Evolutionary conservation across 2,888 invertebrate species (phyloP), one percentile per base, ranked within the genome.

Genomic region (Carabus problematicus): DNA sequence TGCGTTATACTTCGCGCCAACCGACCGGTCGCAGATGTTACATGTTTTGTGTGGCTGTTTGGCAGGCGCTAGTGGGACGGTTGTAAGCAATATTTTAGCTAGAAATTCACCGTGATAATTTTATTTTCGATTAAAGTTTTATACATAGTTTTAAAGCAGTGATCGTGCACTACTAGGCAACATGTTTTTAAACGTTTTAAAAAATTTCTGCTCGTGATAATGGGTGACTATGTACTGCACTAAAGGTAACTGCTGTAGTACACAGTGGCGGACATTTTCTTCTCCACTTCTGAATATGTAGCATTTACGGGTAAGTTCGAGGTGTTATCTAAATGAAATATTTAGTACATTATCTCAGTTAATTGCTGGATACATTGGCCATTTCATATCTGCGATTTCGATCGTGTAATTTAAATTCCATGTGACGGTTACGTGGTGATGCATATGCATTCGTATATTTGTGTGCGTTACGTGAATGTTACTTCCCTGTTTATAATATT

Each of bases 21-120:
- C 75, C 79, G 80, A 80, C 79, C 78, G 81, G 80, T 80, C 70
- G 80, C 82, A 81, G 81, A 81, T 82, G 81, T 82, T 81, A 82
- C 81, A 82, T 82, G 82, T 82, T 82, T 82, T 81, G 80, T 81
- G 75, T 76, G 77, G 78, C 77, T 74, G 75, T 61, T 61, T 63
- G 70, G 63, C 62, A 55, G 61, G 60, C 58, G 58, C 72, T 72
- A 72, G 75, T 73, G 73, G 70, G 64, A 75, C 75, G 75, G 78
- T 77, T 76, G 72, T 71, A 71, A 73, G 71, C 66, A 68, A 75
- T 72, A 73, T 72, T 74, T 70, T 68, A 70, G 71, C 68, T 71
- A 16, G 63, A 39, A 59, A 45, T 70, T 63, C 11, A 55, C 59
- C 40, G 56, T 72, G 66, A 67, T 41, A 70, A 73, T 73, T 75